Evolutionary conservation across 2,797 vertebrate species (phyloP).

Genomic region (Scyliorhinus canicula): DNA sequence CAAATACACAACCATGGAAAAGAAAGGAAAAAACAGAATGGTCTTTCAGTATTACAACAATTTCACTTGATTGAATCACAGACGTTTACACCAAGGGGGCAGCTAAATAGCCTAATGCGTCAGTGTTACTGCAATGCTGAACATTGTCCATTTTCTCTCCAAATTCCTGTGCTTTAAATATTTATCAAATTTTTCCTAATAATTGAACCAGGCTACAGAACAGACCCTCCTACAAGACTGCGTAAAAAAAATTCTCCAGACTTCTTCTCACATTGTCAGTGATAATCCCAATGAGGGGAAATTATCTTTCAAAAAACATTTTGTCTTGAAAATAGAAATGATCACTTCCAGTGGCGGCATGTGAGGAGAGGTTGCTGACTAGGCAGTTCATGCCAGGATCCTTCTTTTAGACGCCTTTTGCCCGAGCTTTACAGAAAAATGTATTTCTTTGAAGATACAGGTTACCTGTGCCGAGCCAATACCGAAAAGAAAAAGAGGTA

Average conservation of each 20-base stretch:
- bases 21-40: not conserved
- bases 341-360: too few relatives aligned
- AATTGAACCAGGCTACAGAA: not conserved
- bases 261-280: not conserved
- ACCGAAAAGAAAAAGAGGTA: too few relatives aligned
- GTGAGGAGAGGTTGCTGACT: too few relatives aligned
- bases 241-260: not conserved
- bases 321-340: not conserved
- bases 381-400: too few relatives aligned
- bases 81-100: not conserved
- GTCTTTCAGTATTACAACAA: not conserved
- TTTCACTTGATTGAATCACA: not conserved
- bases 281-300: not conserved
- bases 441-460: too few relatives aligned
- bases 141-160: not conserved
- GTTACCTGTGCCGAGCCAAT: too few relatives aligned
- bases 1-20: not conserved
- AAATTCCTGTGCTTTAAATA: not conserved
- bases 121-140: not conserved
- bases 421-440: too few relatives aligned
- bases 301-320: not conserved
- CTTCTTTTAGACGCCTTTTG: too few relatives aligned
- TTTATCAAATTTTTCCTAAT: not conserved
- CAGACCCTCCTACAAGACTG: not conserved
- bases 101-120: not conserved